These are phyloP conservation scores for Platanista minor DNA, from an alignment of 2,113 vertebrate genomes.

Conservation along the genomic window DNA sequence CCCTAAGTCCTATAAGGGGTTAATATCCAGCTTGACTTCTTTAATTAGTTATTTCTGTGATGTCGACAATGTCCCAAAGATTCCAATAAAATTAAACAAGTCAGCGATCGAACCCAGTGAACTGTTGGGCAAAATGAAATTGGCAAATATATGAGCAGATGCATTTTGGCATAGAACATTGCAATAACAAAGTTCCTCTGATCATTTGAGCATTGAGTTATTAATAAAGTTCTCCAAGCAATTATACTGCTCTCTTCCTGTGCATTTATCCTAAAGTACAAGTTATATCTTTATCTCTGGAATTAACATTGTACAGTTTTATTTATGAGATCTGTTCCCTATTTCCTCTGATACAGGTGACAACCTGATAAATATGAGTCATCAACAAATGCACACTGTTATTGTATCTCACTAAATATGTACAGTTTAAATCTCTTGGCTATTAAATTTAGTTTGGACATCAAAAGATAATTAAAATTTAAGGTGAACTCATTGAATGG, in stretches of 20 bases:
- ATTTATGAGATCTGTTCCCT: not conserved
- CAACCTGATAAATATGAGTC: constrained; percentile 1
- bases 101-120: constrained; percentile 3
- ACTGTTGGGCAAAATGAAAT: constrained; percentile 29
- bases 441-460: not conserved
- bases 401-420: constrained; percentile 15
- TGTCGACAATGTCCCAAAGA: not conserved
- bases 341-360: not conserved
- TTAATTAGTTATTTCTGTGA: not conserved
- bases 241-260: not conserved
- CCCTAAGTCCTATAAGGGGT: not conserved
- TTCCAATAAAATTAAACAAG: not conserved
- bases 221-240: constrained; percentile 28
- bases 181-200: not conserved
- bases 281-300: not conserved
- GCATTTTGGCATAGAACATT: not conserved
- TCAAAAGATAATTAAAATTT: not conserved
- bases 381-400: not conserved
- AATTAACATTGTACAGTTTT: not conserved
- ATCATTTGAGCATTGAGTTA: not conserved
- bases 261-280: not conserved
- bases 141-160: not conserved
- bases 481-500: not conserved
- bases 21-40: not conserved
- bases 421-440: not conserved